Conservation (phyloP, 2,888 invertebrate genomes). For the Perizoma affinitatum region DNA sequence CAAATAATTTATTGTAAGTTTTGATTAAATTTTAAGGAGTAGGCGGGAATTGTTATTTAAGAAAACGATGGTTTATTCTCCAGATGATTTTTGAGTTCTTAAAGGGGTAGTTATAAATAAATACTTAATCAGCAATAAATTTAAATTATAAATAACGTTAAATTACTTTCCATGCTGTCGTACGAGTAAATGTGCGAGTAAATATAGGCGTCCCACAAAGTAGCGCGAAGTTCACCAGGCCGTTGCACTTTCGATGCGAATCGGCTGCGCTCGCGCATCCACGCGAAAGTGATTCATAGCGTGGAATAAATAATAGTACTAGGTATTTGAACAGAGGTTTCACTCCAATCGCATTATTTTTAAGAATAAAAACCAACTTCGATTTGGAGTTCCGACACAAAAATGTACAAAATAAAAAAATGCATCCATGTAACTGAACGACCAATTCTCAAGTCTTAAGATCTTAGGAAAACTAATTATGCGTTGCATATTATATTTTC, state of each 20-base stretch:
- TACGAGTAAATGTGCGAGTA: conserved; percentile 18
- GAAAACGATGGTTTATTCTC: too few relatives aligned
- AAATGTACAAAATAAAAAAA: too few relatives aligned
- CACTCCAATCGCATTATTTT: conserved; percentile 13
- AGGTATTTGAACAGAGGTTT: conserved; percentile 13
- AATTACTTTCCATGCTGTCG: conserved; percentile 20
- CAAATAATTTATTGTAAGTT: too few relatives aligned
- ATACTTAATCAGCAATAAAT: not conserved
- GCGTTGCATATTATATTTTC: too few relatives aligned
- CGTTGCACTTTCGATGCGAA: conserved; percentile 76
- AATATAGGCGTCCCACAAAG: conserved; percentile 61
- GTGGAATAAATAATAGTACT: conserved; percentile 22
- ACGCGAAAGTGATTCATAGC: conserved; percentile 75
- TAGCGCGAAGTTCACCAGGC: conserved; percentile 77
- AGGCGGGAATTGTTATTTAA: too few relatives aligned
- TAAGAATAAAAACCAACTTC: too few relatives aligned
- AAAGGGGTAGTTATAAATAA: not conserved
- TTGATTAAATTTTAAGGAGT: not conserved
- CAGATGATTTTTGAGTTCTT: too few relatives aligned
- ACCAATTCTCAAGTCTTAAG: too few relatives aligned
- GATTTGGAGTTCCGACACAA: too few relatives aligned
- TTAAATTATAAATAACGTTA: conserved; percentile 2
- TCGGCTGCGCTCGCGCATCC: conserved; percentile 58
- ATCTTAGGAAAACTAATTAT: too few relatives aligned
- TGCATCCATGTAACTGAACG: too few relatives aligned